phyloP scores from a whole-genome alignment of 1,140 invertebrate species.

The Cydia fagiglandana region DNA sequence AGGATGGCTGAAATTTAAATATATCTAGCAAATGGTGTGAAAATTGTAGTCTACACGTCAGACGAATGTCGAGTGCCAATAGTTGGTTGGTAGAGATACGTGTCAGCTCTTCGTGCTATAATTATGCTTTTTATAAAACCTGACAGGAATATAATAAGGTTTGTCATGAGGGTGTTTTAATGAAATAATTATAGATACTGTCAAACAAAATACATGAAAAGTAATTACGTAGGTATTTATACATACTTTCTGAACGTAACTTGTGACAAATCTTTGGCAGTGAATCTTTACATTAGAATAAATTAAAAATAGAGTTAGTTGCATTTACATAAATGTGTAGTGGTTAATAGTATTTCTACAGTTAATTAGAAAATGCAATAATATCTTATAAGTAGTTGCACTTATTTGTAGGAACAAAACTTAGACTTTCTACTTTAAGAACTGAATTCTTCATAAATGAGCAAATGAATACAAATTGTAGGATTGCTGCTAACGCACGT shows the following conservation, averaged over 20 bases:
- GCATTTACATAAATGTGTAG: constrained; percentile 35
- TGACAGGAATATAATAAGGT: background rate
- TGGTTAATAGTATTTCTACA: constrained; percentile 56
- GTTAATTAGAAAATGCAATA: constrained; percentile 69
- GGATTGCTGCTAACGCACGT: background rate
- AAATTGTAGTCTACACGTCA: background rate
- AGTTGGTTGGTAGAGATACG: too few relatives aligned
- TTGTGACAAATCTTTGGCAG: background rate
- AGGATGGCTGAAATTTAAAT: background rate
- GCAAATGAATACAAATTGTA: constrained; percentile 7
- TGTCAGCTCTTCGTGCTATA: background rate
- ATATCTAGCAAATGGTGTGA: constrained; percentile 3
- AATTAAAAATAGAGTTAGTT: constrained; percentile 19
- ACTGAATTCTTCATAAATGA: constrained; percentile 42
- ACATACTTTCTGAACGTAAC: background rate
- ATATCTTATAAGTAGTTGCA: constrained; percentile 76
- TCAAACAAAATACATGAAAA: background rate
- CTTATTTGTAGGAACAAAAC: constrained; percentile 52
- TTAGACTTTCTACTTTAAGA: constrained; percentile 38
- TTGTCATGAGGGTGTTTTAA: background rate
- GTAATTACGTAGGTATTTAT: background rate
- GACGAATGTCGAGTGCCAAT: too few relatives aligned
- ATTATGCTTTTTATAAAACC: background rate
- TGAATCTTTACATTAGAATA: constrained; percentile 10
- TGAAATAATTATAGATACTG: background rate